phyloP scores from a whole-genome alignment of 1,140 invertebrate species.

The Stenopsyche tienmushanensis region DNA sequence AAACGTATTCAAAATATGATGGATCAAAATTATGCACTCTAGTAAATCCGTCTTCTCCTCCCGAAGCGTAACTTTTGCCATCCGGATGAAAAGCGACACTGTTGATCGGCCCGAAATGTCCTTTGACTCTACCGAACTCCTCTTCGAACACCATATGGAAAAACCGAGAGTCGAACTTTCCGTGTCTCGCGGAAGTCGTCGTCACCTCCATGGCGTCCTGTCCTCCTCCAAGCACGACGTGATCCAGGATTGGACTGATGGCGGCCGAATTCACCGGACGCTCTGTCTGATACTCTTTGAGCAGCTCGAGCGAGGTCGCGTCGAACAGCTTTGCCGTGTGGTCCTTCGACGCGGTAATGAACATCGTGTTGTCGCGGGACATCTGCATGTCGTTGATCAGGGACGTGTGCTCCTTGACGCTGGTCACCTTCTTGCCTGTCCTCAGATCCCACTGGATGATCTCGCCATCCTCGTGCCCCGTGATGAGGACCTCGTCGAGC shows the following conservation, averaged over 20 bases:
- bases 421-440: constrained; percentile 78
- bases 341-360: constrained; percentile 95
- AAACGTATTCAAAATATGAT: constrained; percentile 95
- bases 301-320: constrained; percentile 73
- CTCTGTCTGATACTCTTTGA: constrained; percentile 96
- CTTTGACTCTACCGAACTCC: constrained; percentile 97
- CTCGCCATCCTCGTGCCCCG: constrained; percentile 93
- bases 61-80: constrained; percentile 94
- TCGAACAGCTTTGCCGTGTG: constrained; percentile 93
- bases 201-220: constrained; percentile 99
- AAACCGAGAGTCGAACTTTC: constrained; percentile 98
- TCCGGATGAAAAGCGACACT: constrained; percentile 97
- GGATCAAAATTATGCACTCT: constrained; percentile 95
- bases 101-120: constrained; percentile 99
- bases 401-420: constrained; percentile 76
- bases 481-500: constrained; percentile 88
- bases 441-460: constrained; percentile 88
- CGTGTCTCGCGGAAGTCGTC: constrained; percentile 90
- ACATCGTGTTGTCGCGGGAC: constrained; percentile 91
- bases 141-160: constrained; percentile 99
- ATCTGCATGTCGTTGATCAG: constrained; percentile 96
- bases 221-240: constrained; percentile 94
- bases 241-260: constrained; percentile 90
- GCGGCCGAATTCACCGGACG: constrained; percentile 95
- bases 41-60: constrained; percentile 98